Evolutionary conservation across 1,140 invertebrate species (phyloP).

Genomic region (Leptonema lineaticorne): DNA sequence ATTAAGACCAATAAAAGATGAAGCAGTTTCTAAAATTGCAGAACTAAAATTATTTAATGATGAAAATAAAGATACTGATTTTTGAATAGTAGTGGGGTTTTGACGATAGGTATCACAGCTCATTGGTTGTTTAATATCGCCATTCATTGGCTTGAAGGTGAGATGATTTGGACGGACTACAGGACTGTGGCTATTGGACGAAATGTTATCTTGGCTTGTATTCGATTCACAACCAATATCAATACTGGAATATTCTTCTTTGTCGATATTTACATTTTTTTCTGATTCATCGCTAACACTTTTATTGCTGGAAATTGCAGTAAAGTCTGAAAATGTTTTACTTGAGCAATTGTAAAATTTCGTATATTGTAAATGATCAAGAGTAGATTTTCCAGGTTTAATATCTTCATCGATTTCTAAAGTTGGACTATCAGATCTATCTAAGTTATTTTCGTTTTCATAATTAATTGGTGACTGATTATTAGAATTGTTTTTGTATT

Average conservation of each 20-base stretch:
- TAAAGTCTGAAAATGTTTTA: constrained; percentile 37
- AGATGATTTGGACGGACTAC: constrained; percentile 15
- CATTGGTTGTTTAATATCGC: constrained; percentile 1
- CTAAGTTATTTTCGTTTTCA: neutral
- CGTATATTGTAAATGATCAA: neutral
- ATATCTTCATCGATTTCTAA: constrained; percentile 3
- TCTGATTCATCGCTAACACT: neutral
- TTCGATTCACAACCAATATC: constrained; percentile 11
- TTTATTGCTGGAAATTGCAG: constrained; percentile 6
- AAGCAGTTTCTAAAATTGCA: constrained; percentile 37
- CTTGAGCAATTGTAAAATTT: constrained; percentile 28
- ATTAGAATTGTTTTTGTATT: neutral
- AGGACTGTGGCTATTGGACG: constrained; percentile 23
- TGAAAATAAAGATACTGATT: constrained; percentile 37
- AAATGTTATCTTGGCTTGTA: constrained; percentile 7
- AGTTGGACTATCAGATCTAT: neutral
- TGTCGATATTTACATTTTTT: neutral
- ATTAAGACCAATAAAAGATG: constrained; percentile 38
- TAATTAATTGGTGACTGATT: neutral
- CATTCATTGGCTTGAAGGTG: constrained; percentile 1
- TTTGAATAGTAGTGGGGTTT: constrained; percentile 21
- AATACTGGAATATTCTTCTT: neutral
- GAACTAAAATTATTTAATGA: constrained; percentile 37
- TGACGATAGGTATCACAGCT: neutral
- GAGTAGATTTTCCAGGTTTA: neutral